Conservation (phyloP, 2,113 vertebrate genomes). For the Dascyllus trimaculatus region DNA sequence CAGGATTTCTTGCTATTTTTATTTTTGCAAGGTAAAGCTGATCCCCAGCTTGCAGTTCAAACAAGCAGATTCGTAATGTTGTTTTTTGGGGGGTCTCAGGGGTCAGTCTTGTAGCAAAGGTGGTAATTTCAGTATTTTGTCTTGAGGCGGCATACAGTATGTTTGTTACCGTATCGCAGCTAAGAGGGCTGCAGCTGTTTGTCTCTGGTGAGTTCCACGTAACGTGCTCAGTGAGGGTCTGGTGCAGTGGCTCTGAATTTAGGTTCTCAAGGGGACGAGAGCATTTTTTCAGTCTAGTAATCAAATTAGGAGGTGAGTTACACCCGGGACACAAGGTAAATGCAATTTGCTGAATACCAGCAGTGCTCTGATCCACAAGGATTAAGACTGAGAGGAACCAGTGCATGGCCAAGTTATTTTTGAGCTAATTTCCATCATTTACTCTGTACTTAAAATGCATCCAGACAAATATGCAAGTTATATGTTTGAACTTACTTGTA, state of each 20-base stretch:
- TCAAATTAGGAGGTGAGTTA: slow-evolving; percentile 21
- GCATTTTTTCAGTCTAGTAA: slow-evolving; percentile 12
- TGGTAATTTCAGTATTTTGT: slow-evolving; percentile 5
- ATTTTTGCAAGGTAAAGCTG: background rate
- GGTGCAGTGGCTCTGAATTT: slow-evolving; percentile 19
- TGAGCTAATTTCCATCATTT: background rate
- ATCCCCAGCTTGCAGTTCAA: slow-evolving; percentile 21
- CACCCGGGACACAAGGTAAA: slow-evolving; percentile 11
- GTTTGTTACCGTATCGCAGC: background rate
- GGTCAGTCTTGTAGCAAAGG: background rate
- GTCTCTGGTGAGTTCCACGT: slow-evolving; percentile 12
- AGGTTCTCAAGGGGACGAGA: slow-evolving; percentile 12
- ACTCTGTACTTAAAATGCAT: background rate
- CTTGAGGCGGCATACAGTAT: background rate
- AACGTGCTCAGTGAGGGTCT: slow-evolving; percentile 8
- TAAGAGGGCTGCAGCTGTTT: background rate
- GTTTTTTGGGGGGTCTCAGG: slow-evolving; percentile 14
- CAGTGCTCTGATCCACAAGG: background rate
- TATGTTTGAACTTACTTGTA: background rate
- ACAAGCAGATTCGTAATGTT: slow-evolving; percentile 7
- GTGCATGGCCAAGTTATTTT: background rate
- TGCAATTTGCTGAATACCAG: slow-evolving; percentile 1
- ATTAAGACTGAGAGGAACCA: background rate
- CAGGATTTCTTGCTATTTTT: slow-evolving; percentile 1
- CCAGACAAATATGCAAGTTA: background rate